Conservation (phyloP, 1,140 invertebrate species). For the Zaprionus nigranus region DNA sequence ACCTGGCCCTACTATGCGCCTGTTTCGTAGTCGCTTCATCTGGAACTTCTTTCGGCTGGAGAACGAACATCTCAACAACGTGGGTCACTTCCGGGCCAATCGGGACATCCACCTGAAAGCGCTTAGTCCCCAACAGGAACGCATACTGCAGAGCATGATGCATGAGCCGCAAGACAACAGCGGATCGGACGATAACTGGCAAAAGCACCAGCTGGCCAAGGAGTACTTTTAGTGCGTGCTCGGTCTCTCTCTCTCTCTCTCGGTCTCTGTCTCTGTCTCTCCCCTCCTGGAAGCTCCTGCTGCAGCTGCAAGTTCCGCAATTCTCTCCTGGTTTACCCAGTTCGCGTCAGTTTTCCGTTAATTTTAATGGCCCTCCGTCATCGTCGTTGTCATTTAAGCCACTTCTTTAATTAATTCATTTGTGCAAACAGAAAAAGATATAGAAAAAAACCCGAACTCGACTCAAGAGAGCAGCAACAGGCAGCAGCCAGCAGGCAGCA, state of each 20-base stretch:
- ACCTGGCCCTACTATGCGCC: not conserved
- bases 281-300: not conserved
- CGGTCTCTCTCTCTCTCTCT: too few species aligned
- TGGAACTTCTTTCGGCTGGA: conserved; percentile 75
- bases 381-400: conserved; percentile 46
- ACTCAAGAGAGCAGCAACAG: conserved; percentile 12
- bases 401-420: conserved; percentile 77
- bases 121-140: conserved; percentile 63
- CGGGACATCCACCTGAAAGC: conserved; percentile 67
- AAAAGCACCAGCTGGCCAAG: conserved; percentile 49
- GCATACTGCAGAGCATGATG: conserved; percentile 67
- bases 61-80: conserved; percentile 70
- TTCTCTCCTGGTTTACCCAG: not conserved
- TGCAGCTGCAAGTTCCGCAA: not conserved
- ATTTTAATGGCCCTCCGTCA: conserved; percentile 49
- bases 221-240: conserved; percentile 56
- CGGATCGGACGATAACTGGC: conserved; percentile 22
- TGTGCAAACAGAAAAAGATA: conserved; percentile 47
- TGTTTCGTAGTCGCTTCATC: conserved; percentile 68
- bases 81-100: conserved; percentile 64
- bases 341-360: conserved; percentile 29
- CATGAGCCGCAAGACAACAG: conserved; percentile 39
- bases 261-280: too few species aligned
- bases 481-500: not conserved
- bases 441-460: conserved; percentile 9